Percentiles rank a stretch among this genome's conserved stretches.
These are phyloP conservation scores for Drosophila nigritarsus DNA, from an alignment of 2,888 invertebrate species.

Conservation along the genomic window DNA sequence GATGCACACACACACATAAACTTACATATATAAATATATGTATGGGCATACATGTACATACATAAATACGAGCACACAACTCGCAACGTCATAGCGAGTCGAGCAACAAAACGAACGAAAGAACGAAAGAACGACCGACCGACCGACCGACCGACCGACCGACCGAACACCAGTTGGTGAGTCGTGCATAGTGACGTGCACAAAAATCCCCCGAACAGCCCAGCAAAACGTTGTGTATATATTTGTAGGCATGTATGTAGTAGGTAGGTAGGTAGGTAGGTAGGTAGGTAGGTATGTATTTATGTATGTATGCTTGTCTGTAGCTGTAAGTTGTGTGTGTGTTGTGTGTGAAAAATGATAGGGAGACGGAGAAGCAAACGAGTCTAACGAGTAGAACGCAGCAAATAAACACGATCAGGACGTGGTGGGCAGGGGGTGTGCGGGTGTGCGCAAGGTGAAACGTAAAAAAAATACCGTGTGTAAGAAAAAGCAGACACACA, in stretches of 20 bases:
- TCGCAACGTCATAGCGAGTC: slow-evolving; percentile 76
- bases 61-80: slow-evolving; percentile 64
- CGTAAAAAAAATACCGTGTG: slow-evolving; percentile 58
- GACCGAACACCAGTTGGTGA: slow-evolving; percentile 37
- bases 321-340: slow-evolving; percentile 11
- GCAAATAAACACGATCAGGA: slow-evolving; percentile 45
- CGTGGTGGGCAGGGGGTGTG: slow-evolving; percentile 14
- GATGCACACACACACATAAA: slow-evolving; percentile 25
- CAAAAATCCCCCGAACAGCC: slow-evolving; percentile 61
- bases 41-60: slow-evolving; percentile 7
- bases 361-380: slow-evolving; percentile 61
- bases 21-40: slow-evolving; percentile 19
- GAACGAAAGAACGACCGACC: slow-evolving; percentile 27
- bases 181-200: slow-evolving; percentile 64
- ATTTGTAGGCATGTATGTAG: slow-evolving; percentile 10
- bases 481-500: slow-evolving; percentile 44
- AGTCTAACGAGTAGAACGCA: slow-evolving; percentile 71
- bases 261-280: no score
- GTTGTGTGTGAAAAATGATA: slow-evolving; percentile 67
- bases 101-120: slow-evolving; percentile 48
- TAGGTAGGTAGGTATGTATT: slow-evolving; percentile 3
- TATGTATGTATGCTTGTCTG: slow-evolving; percentile 9
- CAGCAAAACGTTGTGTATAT: slow-evolving; percentile 31
- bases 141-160: slow-evolving; percentile 22
- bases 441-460: slow-evolving; percentile 72